Percentiles rank a stretch among this genome's conserved stretches.
Evolutionary conservation across 2,113 vertebrate genomes (phyloP).

Genomic region (Atractosteus spatula): DNA sequence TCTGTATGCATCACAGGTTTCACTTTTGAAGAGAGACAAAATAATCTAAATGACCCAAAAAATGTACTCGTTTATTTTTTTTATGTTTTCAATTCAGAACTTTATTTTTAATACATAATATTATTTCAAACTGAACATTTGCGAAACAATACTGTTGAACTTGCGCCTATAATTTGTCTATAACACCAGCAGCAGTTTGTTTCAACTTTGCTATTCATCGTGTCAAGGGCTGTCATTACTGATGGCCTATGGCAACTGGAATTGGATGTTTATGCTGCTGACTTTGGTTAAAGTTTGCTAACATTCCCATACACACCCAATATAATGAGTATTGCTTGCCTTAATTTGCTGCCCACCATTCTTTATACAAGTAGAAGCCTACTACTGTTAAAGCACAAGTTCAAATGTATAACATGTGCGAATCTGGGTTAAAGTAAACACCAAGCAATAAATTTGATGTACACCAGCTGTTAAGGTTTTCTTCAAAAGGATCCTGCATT

Average conservation of each 20-base stretch:
- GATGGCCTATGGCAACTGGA: background rate
- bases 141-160: background rate
- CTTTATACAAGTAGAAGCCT: background rate
- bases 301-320: constrained; percentile 66
- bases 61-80: no score
- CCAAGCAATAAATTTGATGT: background rate
- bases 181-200: constrained; percentile 40
- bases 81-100: no score
- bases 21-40: no score
- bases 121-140: background rate
- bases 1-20: no score
- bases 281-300: constrained; percentile 56
- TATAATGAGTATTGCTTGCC: constrained; percentile 47
- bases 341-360: background rate
- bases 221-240: constrained; percentile 65
- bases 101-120: no score
- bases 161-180: background rate
- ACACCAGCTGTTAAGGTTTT: background rate
- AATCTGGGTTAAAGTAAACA: background rate
- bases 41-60: no score
- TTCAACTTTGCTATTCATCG: constrained; percentile 56
- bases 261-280: constrained; percentile 40
- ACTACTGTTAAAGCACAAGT: background rate
- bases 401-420: background rate
- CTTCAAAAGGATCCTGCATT: no score